Base-by-base conservation (phyloP, 2,113 vertebrate genomes). In the Anoura caudifer region DNA sequence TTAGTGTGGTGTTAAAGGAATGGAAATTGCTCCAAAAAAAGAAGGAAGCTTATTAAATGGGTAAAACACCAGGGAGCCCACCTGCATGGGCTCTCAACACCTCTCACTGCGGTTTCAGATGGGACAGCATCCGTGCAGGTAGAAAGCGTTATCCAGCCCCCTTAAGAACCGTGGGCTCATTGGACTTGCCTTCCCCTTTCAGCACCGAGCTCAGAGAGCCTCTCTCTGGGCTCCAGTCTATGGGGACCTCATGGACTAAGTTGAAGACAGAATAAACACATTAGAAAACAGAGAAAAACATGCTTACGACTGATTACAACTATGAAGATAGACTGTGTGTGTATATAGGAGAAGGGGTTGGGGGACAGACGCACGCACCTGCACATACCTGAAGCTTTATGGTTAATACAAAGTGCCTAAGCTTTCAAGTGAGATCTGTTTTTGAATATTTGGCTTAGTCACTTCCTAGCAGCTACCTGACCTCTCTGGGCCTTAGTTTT, bases 231-330 rank as follows among this genome's bases (percentile, higher is more conserved):
- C 7, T 88, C 22, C 0, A 1, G 93, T 76, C 93, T 54, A 19
- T 52, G 61, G 96, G 93, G 91, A 97, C 79, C 19, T 91, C 70
- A 75, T 65, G 0, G 38, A 95, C 82, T 89, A 93, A 94, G 94
- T 81, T 50, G 72, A 96, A 93, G 50, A 73, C 28, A 97, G 95
- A 98, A 65, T 63, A 95, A 96, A 96, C 91, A 86, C 91, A 80
- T 93, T 41, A 69, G 81, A 63, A 86, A 86, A 63, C 43, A 70
- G 77, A 95, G 72, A 81, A 85, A 96, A 96, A 77, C 82, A 93
- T 82, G 61, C 82, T 91, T 96, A 63, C 2, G 15, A 43, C n/a
- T 77, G 56, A 91, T 91, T 43, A 56, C 15, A 59, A 19, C 13
- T 73, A 33, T 38, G 28, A 61, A 77, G 67, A 47, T 24, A 26